Evolutionary conservation across 2,797 vertebrate species (phyloP).

Genomic region (Amniataba percoides): DNA sequence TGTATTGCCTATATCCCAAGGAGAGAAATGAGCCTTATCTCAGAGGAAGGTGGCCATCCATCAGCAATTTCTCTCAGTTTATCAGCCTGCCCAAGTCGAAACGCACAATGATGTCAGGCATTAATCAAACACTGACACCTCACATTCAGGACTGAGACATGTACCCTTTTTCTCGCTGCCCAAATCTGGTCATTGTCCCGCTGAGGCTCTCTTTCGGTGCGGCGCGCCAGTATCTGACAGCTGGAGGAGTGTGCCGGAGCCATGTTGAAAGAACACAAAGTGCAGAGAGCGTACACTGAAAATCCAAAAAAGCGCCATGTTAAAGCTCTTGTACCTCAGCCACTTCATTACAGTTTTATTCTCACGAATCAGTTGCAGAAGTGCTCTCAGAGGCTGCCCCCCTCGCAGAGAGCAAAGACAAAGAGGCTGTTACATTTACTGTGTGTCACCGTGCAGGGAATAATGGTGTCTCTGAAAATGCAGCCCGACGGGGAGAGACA

Average conservation of each 20-base stretch:
- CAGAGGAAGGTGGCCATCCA: constrained; percentile 76
- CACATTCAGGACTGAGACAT: constrained; percentile 71
- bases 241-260: constrained; percentile 23
- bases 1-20: constrained; percentile 62
- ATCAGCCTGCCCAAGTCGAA: constrained; percentile 77
- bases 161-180: constrained; percentile 63
- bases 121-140: constrained; percentile 85
- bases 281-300: not conserved
- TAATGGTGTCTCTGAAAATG: constrained; percentile 58
- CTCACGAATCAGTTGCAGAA: constrained; percentile 28
- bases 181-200: constrained; percentile 51
- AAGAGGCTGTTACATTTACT: constrained; percentile 31
- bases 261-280: constrained; percentile 19
- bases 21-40: constrained; percentile 82
- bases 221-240: constrained; percentile 7
- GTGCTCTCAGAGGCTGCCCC: constrained; percentile 38
- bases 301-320: constrained; percentile 37
- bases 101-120: constrained; percentile 77
- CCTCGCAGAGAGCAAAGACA: constrained; percentile 20
- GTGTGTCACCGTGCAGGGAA: constrained; percentile 36
- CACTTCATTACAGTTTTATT: constrained; percentile 51
- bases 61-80: constrained; percentile 79
- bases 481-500: constrained; percentile 24
- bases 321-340: constrained; percentile 19
- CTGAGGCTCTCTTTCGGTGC: constrained; percentile 36